Conservation (phyloP, 2,113 vertebrate species). For the Numida meleagris region DNA sequence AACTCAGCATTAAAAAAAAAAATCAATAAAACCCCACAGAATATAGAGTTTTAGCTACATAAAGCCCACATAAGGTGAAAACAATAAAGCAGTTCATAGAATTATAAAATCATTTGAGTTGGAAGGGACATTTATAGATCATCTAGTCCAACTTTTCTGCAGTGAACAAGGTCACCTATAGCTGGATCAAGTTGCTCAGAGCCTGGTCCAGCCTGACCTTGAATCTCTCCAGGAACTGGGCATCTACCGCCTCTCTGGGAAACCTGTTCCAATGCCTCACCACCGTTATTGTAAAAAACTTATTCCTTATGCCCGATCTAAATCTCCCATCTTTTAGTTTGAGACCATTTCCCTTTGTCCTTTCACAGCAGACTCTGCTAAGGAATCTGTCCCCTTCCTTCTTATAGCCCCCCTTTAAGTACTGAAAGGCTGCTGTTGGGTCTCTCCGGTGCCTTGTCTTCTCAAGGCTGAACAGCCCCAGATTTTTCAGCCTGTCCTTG, state of each 20-base stretch:
- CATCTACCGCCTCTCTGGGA: neutral
- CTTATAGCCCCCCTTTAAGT: neutral
- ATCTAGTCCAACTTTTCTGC: neutral
- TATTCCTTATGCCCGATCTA: neutral
- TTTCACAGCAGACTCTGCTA: neutral
- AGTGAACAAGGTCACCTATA: no score
- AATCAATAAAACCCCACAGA: fast-evolving
- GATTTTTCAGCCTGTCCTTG: neutral
- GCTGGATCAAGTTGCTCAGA: neutral
- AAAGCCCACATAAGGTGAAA: neutral
- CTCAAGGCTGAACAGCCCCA: neutral
- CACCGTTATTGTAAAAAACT: neutral
- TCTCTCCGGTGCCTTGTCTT: neutral
- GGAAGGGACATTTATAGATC: neutral
- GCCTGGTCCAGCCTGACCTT: no score
- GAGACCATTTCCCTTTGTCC: neutral
- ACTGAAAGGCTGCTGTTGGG: neutral
- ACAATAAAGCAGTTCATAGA: neutral
- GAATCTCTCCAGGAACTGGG: no score
- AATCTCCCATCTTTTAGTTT: neutral
- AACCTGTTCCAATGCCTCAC: neutral
- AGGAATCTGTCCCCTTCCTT: no score
- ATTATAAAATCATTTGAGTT: neutral
- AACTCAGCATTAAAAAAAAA: neutral
- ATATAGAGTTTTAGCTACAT: neutral